Conservation (phyloP, 2,888 invertebrate species). For the Trachelus troglodyta region DNA sequence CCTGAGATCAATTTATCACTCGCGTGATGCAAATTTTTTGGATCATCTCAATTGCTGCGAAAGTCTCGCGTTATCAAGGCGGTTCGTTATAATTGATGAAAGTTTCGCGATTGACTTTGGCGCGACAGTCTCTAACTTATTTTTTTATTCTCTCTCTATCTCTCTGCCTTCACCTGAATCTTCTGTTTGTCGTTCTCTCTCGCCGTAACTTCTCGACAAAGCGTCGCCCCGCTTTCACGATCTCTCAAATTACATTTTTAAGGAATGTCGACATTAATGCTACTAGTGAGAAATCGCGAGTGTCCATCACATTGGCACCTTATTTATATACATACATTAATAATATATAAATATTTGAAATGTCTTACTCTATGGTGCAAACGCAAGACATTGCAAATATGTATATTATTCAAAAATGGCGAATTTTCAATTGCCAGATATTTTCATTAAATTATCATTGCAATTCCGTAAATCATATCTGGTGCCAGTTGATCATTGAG, state of each 20-base stretch:
- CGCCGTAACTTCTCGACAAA: neutral
- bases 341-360: neutral
- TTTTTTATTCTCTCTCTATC: neutral
- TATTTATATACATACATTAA: neutral
- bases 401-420: neutral
- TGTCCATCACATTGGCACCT: neutral
- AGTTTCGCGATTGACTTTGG: neutral
- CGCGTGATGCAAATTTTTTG: neutral
- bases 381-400: neutral
- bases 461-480: neutral
- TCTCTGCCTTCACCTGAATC: neutral
- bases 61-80: neutral
- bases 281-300: neutral
- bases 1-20: too few species aligned
- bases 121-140: neutral
- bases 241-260: constrained; percentile 2
- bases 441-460: neutral
- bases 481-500: neutral
- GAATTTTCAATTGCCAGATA: neutral
- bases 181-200: neutral
- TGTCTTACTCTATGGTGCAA: rapidly evolving
- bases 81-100: neutral
- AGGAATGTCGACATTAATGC: neutral
- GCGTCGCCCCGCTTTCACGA: neutral
- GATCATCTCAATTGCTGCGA: neutral